Conservation (phyloP, 2,888 invertebrate species). For the Leucophora obtusa region DNA sequence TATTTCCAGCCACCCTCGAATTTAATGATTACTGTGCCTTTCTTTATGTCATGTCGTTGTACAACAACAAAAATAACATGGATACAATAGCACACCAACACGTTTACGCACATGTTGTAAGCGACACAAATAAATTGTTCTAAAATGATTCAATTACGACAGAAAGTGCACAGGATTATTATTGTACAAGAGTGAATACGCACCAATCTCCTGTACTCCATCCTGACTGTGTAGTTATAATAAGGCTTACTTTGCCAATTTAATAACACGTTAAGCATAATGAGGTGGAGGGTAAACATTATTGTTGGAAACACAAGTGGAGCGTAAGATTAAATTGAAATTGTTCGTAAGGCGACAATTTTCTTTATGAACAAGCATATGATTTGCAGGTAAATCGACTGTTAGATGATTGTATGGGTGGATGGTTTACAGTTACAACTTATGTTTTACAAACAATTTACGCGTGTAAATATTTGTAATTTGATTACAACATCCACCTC, state of each 20-base stretch:
- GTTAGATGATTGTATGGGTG: conserved; percentile 1
- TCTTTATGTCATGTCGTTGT: conserved; percentile 10
- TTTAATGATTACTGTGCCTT: conserved; percentile 17
- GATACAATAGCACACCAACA: conserved; percentile 47
- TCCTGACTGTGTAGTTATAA: conserved; percentile 4
- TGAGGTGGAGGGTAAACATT: background rate
- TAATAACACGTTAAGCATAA: conserved; percentile 54
- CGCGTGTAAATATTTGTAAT: conserved; percentile 58
- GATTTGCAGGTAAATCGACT: conserved; percentile 51
- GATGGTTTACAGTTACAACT: conserved; percentile 24
- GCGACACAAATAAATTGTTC: conserved; percentile 66
- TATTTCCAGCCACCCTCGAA: conserved; percentile 34
- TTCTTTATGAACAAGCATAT: conserved; percentile 20
- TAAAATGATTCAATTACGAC: conserved; percentile 67
- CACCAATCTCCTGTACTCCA: background rate
- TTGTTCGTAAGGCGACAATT: conserved; percentile 39
- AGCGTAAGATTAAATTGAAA: conserved; percentile 51
- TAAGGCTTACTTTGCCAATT: conserved; percentile 42
- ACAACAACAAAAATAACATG: conserved; percentile 1
- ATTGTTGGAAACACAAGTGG: background rate
- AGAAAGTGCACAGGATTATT: conserved; percentile 51
- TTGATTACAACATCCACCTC: conserved; percentile 42
- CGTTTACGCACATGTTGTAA: conserved; percentile 62
- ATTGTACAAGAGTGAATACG: conserved; percentile 11
- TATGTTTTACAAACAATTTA: conserved; percentile 59